These are phyloP conservation scores for Neostethus bicornis DNA, from an alignment of 2,797 vertebrate genomes.

Conservation along the genomic window DNA sequence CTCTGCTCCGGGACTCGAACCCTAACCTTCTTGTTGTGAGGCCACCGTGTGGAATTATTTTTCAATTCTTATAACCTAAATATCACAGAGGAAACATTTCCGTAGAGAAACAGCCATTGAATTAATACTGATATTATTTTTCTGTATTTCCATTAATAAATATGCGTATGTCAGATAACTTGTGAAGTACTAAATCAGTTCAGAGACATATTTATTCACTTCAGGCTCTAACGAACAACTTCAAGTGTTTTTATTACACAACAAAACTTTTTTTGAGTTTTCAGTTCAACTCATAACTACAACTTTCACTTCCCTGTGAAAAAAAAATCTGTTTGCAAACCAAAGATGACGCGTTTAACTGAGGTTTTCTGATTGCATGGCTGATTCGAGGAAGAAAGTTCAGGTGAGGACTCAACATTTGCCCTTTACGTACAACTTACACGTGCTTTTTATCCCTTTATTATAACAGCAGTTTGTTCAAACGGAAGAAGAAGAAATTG, in stretches of 20 bases:
- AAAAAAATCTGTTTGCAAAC: neutral
- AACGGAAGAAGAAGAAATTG: constrained; percentile 23
- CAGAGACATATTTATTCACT: no score
- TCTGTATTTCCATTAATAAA: no score
- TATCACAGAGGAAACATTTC: no score
- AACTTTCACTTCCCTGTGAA: neutral
- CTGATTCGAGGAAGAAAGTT: neutral
- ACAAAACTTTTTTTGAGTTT: neutral
- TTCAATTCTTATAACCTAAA: no score
- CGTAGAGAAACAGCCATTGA: no score
- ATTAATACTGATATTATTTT: no score
- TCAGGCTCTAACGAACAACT: neutral
- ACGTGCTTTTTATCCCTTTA: neutral
- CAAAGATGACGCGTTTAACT: neutral
- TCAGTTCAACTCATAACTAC: constrained; percentile 1
- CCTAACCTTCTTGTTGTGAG: no score
- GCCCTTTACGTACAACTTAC: neutral
- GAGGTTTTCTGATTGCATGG: neutral
- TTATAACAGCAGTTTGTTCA: constrained; percentile 2
- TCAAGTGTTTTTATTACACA: neutral
- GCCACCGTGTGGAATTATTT: no score
- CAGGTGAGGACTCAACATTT: neutral
- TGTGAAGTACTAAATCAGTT: no score
- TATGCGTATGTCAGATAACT: no score
- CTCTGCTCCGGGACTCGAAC: no score